These are phyloP conservation scores for Trachelus stipa DNA, from an alignment of 2,888 invertebrate species.

Conservation along the genomic window DNA sequence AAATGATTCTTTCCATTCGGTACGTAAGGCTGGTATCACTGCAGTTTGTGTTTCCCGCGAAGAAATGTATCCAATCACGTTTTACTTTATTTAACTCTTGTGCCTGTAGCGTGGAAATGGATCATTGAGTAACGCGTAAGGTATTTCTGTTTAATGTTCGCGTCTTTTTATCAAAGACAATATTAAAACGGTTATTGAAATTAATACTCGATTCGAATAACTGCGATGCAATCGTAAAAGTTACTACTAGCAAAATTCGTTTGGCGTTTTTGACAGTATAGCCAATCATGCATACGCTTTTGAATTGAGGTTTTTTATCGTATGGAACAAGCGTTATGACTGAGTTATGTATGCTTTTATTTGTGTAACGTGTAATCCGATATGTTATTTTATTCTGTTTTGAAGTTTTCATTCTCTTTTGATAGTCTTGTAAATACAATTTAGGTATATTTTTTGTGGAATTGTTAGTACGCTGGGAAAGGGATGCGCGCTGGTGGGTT, in stretches of 20 bases:
- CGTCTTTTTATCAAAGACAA: neutral
- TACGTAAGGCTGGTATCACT: neutral
- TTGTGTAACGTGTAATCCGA: neutral
- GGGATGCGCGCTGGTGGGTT: neutral
- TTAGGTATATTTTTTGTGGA: neutral
- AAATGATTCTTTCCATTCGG: neutral
- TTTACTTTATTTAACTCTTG: neutral
- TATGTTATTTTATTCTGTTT: neutral
- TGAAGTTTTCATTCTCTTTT: neutral
- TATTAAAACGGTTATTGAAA: neutral
- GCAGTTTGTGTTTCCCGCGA: neutral
- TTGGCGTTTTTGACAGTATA: neutral
- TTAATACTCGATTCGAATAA: neutral
- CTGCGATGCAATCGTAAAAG: neutral
- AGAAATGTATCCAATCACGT: neutral
- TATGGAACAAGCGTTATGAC: neutral
- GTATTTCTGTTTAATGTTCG: neutral
- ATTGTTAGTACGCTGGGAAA: neutral
- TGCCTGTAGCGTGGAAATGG: neutral
- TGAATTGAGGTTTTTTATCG: neutral
- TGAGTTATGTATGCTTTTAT: neutral
- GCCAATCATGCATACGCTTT: neutral
- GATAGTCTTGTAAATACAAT: neutral
- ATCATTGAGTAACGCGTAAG: neutral
- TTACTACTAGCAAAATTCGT: neutral